Evolutionary conservation across 2,888 invertebrate genomes (phyloP).

Genomic region (Cotesia congregata): DNA sequence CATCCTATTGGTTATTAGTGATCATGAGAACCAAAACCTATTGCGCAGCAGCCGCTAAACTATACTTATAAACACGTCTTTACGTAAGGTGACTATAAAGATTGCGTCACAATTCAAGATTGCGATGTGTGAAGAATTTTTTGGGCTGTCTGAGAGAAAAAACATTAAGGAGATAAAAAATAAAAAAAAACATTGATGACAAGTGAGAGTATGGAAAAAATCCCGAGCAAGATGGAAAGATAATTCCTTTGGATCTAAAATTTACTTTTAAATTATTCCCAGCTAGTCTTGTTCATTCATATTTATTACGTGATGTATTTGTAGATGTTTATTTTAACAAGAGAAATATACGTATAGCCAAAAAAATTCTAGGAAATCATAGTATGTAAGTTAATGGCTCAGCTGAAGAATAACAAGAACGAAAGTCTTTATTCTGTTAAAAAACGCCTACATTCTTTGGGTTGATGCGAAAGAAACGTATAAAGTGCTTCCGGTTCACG

Average conservation of each 20-base stretch:
- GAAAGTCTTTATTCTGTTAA: not conserved
- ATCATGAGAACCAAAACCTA: slow-evolving; percentile 40
- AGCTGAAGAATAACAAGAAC: not conserved
- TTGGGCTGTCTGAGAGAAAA: not conserved
- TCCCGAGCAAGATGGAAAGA: not conserved
- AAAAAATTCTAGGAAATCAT: slow-evolving; percentile 5
- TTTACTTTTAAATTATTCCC: not conserved
- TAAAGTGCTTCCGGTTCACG: slow-evolving; percentile 20
- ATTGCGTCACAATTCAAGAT: slow-evolving; percentile 32
- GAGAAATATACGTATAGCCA: not conserved
- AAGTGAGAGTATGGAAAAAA: not conserved
- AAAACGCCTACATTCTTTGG: slow-evolving; percentile 1
- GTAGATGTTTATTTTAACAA: not conserved
- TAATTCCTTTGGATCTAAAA: not conserved
- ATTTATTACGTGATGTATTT: slow-evolving; percentile 13
- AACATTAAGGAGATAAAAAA: slow-evolving; percentile 3
- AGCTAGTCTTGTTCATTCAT: slow-evolving; percentile 5
- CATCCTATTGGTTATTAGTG: slow-evolving; percentile 19
- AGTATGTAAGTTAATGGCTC: slow-evolving; percentile 6
- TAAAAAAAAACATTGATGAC: not conserved
- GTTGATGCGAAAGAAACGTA: slow-evolving; percentile 13
- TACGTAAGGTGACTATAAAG: slow-evolving; percentile 36
- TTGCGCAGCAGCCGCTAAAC: slow-evolving; percentile 42
- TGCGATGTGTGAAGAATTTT: slow-evolving; percentile 10
- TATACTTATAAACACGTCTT: slow-evolving; percentile 19